Evolutionary conservation across 2,113 vertebrate species (phyloP).

Genomic region (Balaenoptera acutorostrata): DNA sequence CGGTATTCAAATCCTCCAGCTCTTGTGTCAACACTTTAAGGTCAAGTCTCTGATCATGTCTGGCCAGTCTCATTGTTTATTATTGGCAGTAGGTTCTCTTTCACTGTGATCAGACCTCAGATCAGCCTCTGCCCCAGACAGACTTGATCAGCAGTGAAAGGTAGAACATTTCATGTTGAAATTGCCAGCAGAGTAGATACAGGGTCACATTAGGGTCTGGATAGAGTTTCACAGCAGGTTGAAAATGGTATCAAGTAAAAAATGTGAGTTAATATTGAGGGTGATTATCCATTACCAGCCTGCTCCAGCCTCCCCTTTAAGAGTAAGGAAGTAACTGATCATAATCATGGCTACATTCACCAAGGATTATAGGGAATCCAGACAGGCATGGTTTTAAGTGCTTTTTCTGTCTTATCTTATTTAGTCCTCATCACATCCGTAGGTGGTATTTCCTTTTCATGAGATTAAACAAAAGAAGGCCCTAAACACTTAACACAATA

Average conservation of each 20-base stretch:
- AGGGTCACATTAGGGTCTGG: background rate
- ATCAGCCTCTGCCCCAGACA: background rate
- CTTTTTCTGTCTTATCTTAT: conserved; percentile 37
- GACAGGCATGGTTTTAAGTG: conserved; percentile 17
- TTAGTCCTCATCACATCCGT: background rate
- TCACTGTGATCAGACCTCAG: background rate
- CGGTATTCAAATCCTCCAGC: background rate
- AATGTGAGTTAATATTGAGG: conserved; percentile 4
- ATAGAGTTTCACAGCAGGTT: conserved; percentile 24
- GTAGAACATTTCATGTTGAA: background rate
- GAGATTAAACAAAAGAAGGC: conserved; percentile 26
- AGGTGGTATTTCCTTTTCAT: conserved; percentile 22
- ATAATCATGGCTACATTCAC: background rate
- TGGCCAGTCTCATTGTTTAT: background rate
- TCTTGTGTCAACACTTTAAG: background rate
- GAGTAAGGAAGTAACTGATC: conserved; percentile 30
- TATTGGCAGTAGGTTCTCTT: background rate
- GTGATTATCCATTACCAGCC: background rate
- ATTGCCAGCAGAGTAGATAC: background rate
- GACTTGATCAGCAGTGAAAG: background rate
- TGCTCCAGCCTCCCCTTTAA: background rate
- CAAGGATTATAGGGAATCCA: background rate
- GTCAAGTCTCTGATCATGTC: background rate
- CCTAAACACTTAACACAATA: background rate
- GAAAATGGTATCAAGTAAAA: conserved; percentile 19